Evolutionary conservation across 2,797 vertebrate species (phyloP), one percentile per base, ranked within the genome.

Genomic region (Xenentodon cancila): DNA sequence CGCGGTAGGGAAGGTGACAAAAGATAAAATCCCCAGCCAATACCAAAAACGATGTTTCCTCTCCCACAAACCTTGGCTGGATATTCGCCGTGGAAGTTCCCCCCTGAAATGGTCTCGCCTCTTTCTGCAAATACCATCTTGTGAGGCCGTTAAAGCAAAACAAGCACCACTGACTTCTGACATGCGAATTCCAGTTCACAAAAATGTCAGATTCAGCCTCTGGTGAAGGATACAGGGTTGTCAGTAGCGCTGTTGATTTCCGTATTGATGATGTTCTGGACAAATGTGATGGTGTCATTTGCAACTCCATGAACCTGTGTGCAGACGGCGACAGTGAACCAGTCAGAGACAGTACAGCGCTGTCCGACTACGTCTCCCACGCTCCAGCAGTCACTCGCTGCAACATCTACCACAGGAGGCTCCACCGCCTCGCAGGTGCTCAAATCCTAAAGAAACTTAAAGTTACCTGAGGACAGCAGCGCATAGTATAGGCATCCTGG

Each of bases 71-170:
- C 98, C 94, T 99, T 99, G 59, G 97, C 96, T 79, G 98, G 96
- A 79, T 99, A 99, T 93, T 99, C 98, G 44, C 98, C 98, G n/a
- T 99, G 98, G 84, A 99, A 99, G 87, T 99, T 99, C 63, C 98
- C 97, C 55, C 97, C 98, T 44, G 98, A 99, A 91, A 99, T 97
- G 25, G 96, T 99, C 79, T 99, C 98, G 64, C 95, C 95, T 85
- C 97, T 94, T 71, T 95, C 95, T 43, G 97, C 94, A 92, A 99
- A 99, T 20, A 99, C 97, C 97, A 99, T 99, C 98, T 99, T 90
- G 65, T 48, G 59, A 7, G 67, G 7, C 43, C 6, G 71, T 95
- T 94, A 95, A 95, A 94, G 83, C 27, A 57, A 77, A 65, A 55
- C 25, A 25, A 15, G 48, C 7, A 9, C 20, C 16, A 25, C 18